Base-by-base conservation (phyloP, 1,140 invertebrate genomes). In the Dreissena polymorpha region DNA sequence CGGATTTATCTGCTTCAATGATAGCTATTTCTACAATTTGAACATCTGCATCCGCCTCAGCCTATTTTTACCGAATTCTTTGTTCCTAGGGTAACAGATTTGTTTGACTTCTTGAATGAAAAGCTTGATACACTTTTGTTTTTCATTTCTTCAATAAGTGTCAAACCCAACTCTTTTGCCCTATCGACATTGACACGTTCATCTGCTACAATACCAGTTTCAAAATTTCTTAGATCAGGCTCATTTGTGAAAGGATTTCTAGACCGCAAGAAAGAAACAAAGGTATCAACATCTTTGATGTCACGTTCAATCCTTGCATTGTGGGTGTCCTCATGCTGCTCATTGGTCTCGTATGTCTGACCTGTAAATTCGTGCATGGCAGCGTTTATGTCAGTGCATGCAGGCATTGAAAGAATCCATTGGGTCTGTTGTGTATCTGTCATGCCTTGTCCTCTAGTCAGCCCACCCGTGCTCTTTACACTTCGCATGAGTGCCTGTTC, bases 321-420 rank as follows among this genome's bases (percentile, higher is more conserved):
- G 6, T 25, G 23, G 49, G 39, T 65, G 51, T 86, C 76, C 8
- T 85, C 81, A 49, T 85, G 84, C n/a, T 85, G 84, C 18, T 68
- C 23, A 81, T 65, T 75, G 55, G 71, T 18, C 21, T 60, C 57
- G 57, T 60, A 60, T n/a, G 5, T 27, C 21, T 25, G 14, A 25
- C 67, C 64, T 1, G 18, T 65, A n/a, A 83, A 68, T 14, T 64
- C 60, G 49, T 65, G 80, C 80, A 83, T 83, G 10, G 55, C 55
- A 49, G 10, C 55, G 27, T 85, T 81, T 10, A 77, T 67, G 7
- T 16, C 25, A n/a, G n/a, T n/a, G n/a, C n/a, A n/a, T n/a, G n/a
- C n/a, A 64, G 70, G 79, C 29, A 51, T 75, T 10, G 72, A 68
- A 21, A 77, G 50, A 23, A 76, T 23, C 50, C 60, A 85, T 6